Base-by-base conservation (phyloP, 1,140 invertebrate genomes). In the Danaus melanippus region DNA sequence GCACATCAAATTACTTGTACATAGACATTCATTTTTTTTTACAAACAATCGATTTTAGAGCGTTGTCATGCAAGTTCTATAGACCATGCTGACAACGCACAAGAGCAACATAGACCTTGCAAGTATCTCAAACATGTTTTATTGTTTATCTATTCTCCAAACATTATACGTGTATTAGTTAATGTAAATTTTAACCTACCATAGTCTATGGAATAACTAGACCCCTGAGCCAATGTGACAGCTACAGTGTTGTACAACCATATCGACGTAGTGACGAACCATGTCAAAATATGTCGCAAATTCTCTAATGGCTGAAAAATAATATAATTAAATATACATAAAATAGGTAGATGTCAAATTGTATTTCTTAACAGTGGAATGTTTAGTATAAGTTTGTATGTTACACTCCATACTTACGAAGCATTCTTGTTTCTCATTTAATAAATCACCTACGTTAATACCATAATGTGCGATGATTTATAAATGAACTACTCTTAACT, bases 201-300 rank as follows among this genome's bases (percentile, higher is more conserved):
- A 48, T 84, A 76, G 42, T 86, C 76, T 52, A 81, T 71, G 6
- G 78, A 66, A 53, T 83, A 82, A 59, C 76, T 77, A 1, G 81
- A 82, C 1, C 68, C 76, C 53, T 85, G 81, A n/a, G 79, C 80
- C 50, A 79, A 52, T 46, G 67, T 65, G 21, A 72, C 50, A 1
- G 73, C 52, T 11, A 85, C 72, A 1, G 79, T 79, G 56, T 85
- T 83, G 61, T 79, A 86, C 43, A 84, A 58, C 84, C 84, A 86
- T 6, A 84, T 49, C 7, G 74, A 69, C 0, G 80, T 85, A 1
- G 79, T 61, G 21, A 85, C 46, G 49, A 86, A 69, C 81, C 81
- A 86, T 3, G 71, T 63, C 64, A 83, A 64, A 9, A 77, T 63
- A 0, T 76, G 58, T 0, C 80, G 74, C 51, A 86, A 57, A 50